Conservation (phyloP, 2,888 invertebrate species). For the Rhopalosiphum nymphaeae region DNA sequence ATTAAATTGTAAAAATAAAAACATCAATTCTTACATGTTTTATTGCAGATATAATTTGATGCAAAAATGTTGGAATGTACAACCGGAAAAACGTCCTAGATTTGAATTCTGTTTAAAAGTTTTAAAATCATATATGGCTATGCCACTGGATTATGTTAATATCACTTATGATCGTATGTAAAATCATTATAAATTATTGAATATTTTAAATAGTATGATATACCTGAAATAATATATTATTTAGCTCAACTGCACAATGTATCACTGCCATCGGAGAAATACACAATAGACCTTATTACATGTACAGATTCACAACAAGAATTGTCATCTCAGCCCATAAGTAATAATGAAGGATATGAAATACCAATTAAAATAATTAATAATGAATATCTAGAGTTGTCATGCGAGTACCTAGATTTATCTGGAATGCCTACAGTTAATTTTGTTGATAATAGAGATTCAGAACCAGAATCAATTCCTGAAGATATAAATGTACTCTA, state of each 20-base stretch:
- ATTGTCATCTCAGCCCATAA: slow-evolving; percentile 21
- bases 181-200: neutral
- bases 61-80: slow-evolving; percentile 89
- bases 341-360: slow-evolving; percentile 53
- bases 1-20: neutral
- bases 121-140: slow-evolving; percentile 70
- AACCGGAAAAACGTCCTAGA: slow-evolving; percentile 86
- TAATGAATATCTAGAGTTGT: slow-evolving; percentile 53
- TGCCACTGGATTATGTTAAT: slow-evolving; percentile 58
- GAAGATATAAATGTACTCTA: slow-evolving; percentile 51
- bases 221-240: neutral
- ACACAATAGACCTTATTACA: neutral
- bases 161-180: slow-evolving; percentile 43
- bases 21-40: neutral
- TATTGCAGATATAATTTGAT: slow-evolving; percentile 83
- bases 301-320: slow-evolving; percentile 35
- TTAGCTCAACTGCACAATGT: slow-evolving; percentile 48
- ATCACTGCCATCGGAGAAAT: slow-evolving; percentile 2
- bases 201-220: neutral
- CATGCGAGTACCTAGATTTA: slow-evolving; percentile 53
- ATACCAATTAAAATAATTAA: slow-evolving; percentile 36
- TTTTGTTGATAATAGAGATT: slow-evolving; percentile 24
- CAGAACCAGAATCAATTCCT: slow-evolving; percentile 39
- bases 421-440: slow-evolving; percentile 12
- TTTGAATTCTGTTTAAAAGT: slow-evolving; percentile 85